Evolutionary conservation across 2,113 vertebrate species (phyloP), one percentile per base, ranked within the genome.

Genomic region (Myxocyprinus asiaticus): DNA sequence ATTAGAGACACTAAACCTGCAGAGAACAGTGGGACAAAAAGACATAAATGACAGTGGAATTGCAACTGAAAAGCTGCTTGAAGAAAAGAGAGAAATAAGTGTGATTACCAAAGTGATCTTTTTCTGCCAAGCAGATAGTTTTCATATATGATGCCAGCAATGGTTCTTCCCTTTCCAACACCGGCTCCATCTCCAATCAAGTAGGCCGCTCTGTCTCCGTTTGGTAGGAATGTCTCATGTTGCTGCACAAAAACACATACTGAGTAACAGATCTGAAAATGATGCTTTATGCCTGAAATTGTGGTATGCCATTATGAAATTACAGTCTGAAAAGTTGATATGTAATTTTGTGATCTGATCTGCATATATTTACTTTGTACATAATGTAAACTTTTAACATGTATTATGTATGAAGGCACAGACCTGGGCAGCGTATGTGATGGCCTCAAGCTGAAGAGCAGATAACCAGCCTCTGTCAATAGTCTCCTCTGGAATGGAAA

Each of bases 141-240:
- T 86, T 99, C 98, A 91, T 97, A 97, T 84, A 99, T 99, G 78
- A 99, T 94, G 70, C 98, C 98, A 79, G 96, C 98, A 81, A 99
- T 99, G 9, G 98, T 99, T 77, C 98, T 92, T 83, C 97, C 98
- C 93, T 99, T 99, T 56, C 98, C 98, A 70, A 99, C 98, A 76
- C 98, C 98, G 51, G 98, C 98, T 77, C 98, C 98, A 63, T 99
- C 98, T 1, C 98, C 98, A 70, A 99, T 99, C 90, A 99, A 88
- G 89, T 98, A 99, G 71, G 96, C 96, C 62, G 98, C 98, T 89
- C 98, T 90, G 80, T 99, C 98, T 70, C 95, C 94, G 71, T 94
- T 96, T 7, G 96, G 96, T 71, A 99, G 96, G 93, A 97, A 97
- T 85, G 97, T 99, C 91, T 99, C 98, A 77, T 99, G 98, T 99